Percentiles rank a stretch among this genome's conserved stretches.
Conservation (phyloP, 2,888 invertebrate species). For the Drosophila recens region DNA sequence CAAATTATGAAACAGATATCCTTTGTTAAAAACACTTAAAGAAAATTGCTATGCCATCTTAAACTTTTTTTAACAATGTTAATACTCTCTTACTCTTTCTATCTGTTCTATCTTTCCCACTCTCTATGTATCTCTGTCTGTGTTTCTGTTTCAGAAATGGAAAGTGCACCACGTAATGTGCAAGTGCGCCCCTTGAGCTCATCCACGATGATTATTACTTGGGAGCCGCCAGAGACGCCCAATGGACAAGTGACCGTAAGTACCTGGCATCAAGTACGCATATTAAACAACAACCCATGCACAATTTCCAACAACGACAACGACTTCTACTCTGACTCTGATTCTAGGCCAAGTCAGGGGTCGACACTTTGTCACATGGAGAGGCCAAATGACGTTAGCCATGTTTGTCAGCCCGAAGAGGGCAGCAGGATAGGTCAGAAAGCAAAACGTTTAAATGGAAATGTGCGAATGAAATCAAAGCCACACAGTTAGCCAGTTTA, state of each 20-base stretch:
- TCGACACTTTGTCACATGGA: constrained; percentile 63
- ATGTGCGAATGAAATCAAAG: constrained; percentile 70
- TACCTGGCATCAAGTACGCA: constrained; percentile 70
- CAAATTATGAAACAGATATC: constrained; percentile 10
- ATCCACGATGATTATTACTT: constrained; percentile 98
- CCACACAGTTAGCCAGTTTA: constrained; percentile 44
- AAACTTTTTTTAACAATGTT: constrained; percentile 23
- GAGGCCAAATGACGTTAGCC: constrained; percentile 56
- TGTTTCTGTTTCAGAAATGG: constrained; percentile 90
- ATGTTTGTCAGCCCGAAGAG: constrained; percentile 41
- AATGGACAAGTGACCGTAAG: constrained; percentile 98
- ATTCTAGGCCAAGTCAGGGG: constrained; percentile 16
- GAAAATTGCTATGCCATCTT: neutral
- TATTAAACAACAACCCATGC: constrained; percentile 56
- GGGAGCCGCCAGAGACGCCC: constrained; percentile 99
- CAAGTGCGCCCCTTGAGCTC: constrained; percentile 97
- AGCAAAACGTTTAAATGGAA: constrained; percentile 60
- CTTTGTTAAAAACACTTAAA: neutral
- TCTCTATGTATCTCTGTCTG: neutral
- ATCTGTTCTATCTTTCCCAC: neutral
- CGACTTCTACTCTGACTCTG: neutral
- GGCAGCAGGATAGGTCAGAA: neutral
- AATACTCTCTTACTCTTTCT: constrained; percentile 21
- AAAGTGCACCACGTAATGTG: constrained; percentile 97
- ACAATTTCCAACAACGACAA: constrained; percentile 16